Percentiles rank a stretch among this genome's conserved stretches.
Evolutionary conservation across 2,113 vertebrate species (phyloP).

Genomic region (Corythoichthys haematopterus): DNA sequence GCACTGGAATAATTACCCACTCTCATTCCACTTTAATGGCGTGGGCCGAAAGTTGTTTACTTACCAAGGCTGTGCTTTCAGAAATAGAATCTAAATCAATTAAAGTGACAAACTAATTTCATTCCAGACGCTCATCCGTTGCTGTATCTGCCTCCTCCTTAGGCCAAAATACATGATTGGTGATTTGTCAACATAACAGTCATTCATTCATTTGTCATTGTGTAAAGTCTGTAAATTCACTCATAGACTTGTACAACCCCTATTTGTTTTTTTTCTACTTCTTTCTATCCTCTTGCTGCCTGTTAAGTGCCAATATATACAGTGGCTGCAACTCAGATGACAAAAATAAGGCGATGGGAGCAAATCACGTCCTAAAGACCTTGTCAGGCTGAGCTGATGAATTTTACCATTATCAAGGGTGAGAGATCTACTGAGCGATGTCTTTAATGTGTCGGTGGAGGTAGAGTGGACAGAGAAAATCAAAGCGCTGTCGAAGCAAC

Average conservation of each 20-base stretch:
- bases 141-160: neutral
- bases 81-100: neutral
- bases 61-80: neutral
- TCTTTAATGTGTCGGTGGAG: constrained; percentile 31
- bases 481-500: constrained; percentile 24
- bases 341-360: constrained; percentile 30
- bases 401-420: constrained; percentile 57
- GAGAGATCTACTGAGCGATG: constrained; percentile 44
- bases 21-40: neutral
- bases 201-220: too few species aligned
- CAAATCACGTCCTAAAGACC: constrained; percentile 50
- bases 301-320: neutral
- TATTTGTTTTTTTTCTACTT: neutral
- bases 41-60: neutral
- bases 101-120: neutral
- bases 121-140: neutral
- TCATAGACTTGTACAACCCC: too few species aligned
- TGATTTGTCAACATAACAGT: neutral
- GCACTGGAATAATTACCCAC: neutral
- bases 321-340: constrained; percentile 22
- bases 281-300: neutral
- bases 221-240: too few species aligned
- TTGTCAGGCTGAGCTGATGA: constrained; percentile 39
- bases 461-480: constrained; percentile 21
- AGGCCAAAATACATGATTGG: too few species aligned